These are phyloP conservation scores for Ceyx margarethae DNA, from an alignment of 2,113 vertebrate species.

Conservation along the genomic window DNA sequence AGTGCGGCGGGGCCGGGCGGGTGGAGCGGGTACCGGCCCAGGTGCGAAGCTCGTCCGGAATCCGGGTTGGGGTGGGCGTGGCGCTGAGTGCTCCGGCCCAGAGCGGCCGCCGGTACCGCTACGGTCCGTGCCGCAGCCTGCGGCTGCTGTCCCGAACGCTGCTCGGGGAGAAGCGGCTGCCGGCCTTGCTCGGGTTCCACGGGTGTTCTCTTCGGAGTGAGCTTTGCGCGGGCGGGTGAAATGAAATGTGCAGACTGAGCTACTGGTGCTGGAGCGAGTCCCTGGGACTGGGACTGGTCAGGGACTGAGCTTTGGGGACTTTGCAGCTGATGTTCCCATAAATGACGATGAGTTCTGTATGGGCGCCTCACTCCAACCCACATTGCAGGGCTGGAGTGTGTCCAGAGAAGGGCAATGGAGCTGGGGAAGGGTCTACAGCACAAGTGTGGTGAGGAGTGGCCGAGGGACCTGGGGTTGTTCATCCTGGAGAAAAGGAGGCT, in stretches of 20 bases:
- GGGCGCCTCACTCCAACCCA: too few species aligned
- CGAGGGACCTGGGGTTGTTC: too few species aligned
- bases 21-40: neutral
- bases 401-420: too few species aligned
- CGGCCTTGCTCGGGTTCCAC: fast-evolving
- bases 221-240: fast-evolving
- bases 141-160: too few species aligned
- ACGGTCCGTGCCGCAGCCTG: too few species aligned
- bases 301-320: too few species aligned
- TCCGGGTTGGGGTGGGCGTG: neutral
- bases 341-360: too few species aligned
- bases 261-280: fast-evolving
- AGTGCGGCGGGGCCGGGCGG: neutral
- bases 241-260: fast-evolving
- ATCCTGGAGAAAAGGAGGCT: too few species aligned
- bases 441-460: too few species aligned
- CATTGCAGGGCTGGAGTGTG: too few species aligned
- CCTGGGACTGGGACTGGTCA: neutral
- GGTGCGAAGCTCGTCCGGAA: neutral
- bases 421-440: too few species aligned
- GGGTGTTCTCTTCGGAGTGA: fast-evolving
- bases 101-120: neutral
- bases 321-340: too few species aligned
- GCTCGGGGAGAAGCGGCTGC: neutral
- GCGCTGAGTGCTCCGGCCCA: neutral